Evolutionary conservation across 2,888 invertebrate genomes (phyloP), one percentile per base, ranked within the genome.

Genomic region (Corythucha ciliata): DNA sequence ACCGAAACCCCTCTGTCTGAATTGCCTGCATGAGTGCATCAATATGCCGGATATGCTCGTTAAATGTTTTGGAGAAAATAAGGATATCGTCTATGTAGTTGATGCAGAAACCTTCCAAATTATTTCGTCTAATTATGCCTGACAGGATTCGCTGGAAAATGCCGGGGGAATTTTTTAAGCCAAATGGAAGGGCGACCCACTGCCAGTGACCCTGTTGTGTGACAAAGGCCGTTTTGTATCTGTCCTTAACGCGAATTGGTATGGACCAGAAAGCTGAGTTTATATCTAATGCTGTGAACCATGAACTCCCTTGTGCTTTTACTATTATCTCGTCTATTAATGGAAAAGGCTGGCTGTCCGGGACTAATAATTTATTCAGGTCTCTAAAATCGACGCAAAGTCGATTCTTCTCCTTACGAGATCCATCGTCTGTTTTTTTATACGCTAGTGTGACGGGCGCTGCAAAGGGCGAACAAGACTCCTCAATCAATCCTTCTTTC

Each of bases 51-150:
- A 60, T 18, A 44, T 61, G 59, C 20, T 60, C 50, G 34, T 56
- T 29, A 56, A 57, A 61, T n/a, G 44, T 52, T 52, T 55, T 42
- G 27, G 59, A 59, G 50, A 59, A 58, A 27, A 61, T 36, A 7
- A 61, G 37, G 14, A 59, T 58, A 34, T 60, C 60, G 47, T 61
- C 59, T 10, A 61, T 60, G 39, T 58, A 60, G 42, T 60, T 60
- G 7, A 59, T 49, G 18, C 52, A 22, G 41, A 59, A 59, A 16
- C 34, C 25, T 3, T 48, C 47, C 3, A 60, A 29, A 3, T 52
- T 26, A 56, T 60, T 29, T 46, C 45, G 50, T 33, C 48, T 52
- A 34, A 60, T 32, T 22, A 59, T 47, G n/a, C 40, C 55, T n/a
- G 42, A 7, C 44, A 60, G 32, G 37, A 58, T 53, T 51, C 58